Conservation (phyloP, 2,113 vertebrate species). For the Herpailurus yagouaroundi region DNA sequence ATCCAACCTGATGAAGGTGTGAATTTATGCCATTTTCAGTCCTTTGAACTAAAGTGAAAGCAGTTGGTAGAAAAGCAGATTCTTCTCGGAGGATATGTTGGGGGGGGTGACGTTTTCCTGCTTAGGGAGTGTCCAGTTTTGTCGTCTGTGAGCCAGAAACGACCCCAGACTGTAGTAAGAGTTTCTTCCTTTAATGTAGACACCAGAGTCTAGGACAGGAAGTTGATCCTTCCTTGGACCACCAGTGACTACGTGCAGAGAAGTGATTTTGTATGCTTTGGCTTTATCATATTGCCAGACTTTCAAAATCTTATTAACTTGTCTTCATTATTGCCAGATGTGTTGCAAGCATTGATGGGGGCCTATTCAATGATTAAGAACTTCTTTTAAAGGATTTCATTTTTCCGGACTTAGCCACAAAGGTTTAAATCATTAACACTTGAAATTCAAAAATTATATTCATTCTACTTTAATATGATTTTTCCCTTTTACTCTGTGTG, state of each 20-base stretch:
- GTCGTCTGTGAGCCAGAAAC: slow-evolving; percentile 83
- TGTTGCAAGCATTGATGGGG: slow-evolving; percentile 85
- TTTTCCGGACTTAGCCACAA: slow-evolving; percentile 70
- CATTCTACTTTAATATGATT: not conserved
- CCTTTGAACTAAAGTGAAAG: slow-evolving; percentile 81
- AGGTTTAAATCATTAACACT: slow-evolving; percentile 68
- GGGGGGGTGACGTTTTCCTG: slow-evolving; percentile 58
- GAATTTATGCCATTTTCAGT: slow-evolving; percentile 73
- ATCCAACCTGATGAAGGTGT: slow-evolving; percentile 73
- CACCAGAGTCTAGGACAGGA: slow-evolving; percentile 87
- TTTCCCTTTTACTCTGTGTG: not conserved
- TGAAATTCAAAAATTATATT: slow-evolving; percentile 71
- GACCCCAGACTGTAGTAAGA: slow-evolving; percentile 86
- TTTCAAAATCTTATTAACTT: slow-evolving; percentile 89
- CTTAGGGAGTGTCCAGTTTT: slow-evolving; percentile 70
- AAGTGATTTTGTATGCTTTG: slow-evolving; percentile 86
- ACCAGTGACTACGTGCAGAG: slow-evolving; percentile 85
- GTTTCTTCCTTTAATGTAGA: slow-evolving; percentile 89
- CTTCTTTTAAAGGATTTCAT: slow-evolving; percentile 75
- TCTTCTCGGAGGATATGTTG: slow-evolving; percentile 31
- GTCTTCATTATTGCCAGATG: slow-evolving; percentile 91
- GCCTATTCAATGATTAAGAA: slow-evolving; percentile 78
- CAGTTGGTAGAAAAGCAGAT: slow-evolving; percentile 70
- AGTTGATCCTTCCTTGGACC: slow-evolving; percentile 87
- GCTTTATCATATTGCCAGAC: slow-evolving; percentile 88